A percentile compares a stretch with the other conserved stretches of the same genome.
phyloP scores from a whole-genome alignment of 1,140 invertebrate genomes.

The Platyscapa corneri region DNA sequence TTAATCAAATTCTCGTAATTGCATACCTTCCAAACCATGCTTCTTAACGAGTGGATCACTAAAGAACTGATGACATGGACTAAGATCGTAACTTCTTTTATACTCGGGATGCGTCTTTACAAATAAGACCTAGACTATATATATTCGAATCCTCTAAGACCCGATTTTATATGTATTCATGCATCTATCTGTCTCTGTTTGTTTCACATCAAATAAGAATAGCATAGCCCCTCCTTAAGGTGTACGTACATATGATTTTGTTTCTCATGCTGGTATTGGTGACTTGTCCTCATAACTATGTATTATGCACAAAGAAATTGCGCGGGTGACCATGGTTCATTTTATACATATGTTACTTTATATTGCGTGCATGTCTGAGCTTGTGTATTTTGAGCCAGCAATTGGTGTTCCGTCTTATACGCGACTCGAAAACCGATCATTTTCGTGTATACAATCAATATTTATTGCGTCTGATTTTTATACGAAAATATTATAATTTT shows the following conservation, averaged over 20 bases:
- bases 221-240: neutral
- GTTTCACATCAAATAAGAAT: neutral
- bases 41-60: constrained; percentile 62
- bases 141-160: neutral
- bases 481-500: no score
- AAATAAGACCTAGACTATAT: constrained; percentile 1
- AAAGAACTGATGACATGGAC: constrained; percentile 69
- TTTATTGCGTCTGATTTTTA: no score
- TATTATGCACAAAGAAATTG: constrained; percentile 36
- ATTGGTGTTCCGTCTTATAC: constrained; percentile 59
- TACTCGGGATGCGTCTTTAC: constrained; percentile 62
- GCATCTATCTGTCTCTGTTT: constrained; percentile 51
- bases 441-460: constrained; percentile 46
- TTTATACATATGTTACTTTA: constrained; percentile 67
- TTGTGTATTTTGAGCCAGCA: constrained; percentile 34
- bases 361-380: constrained; percentile 57
- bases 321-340: constrained; percentile 37
- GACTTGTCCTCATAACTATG: constrained; percentile 66
- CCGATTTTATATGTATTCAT: constrained; percentile 2
- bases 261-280: neutral
- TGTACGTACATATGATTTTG: neutral
- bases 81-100: constrained; percentile 70
- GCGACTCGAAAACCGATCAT: constrained; percentile 70
- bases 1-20: neutral
- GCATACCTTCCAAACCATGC: constrained; percentile 70